A percentile compares a stretch with the other conserved stretches of the same genome.
phyloP scores from a whole-genome alignment of 35 echinoderm and acorn worm genomes.

The Holothuria glaberrima region DNA sequence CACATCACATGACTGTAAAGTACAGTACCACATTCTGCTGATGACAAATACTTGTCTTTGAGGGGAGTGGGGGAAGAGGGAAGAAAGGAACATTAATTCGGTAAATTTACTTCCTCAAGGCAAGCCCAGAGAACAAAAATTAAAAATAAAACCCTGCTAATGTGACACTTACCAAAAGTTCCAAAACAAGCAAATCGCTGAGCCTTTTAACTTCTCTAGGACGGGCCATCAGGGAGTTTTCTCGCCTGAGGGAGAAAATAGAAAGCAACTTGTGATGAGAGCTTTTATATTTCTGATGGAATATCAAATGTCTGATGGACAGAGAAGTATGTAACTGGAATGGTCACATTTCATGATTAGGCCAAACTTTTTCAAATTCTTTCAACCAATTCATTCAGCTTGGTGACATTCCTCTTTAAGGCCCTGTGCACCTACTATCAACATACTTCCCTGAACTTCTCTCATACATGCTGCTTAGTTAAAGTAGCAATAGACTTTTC shows the following conservation, averaged over 20 bases:
- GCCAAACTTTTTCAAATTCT: neutral
- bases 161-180: conserved; percentile 84
- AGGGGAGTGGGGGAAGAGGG: too few species aligned
- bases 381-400: neutral
- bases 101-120: too few species aligned
- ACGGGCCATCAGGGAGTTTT: conserved; percentile 83
- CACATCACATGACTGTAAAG: too few species aligned
- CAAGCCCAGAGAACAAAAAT: too few species aligned
- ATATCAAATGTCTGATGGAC: neutral
- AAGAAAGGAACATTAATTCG: too few species aligned
- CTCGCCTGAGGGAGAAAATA: conserved; percentile 68
- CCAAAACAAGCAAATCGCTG: conserved; percentile 91
- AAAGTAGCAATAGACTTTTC: too few species aligned
- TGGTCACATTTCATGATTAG: neutral
- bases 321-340: neutral
- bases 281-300: neutral
- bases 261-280: neutral
- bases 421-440: neutral
- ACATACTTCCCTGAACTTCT: too few species aligned
- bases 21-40: too few species aligned
- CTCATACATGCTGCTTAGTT: too few species aligned
- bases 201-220: conserved; percentile 91
- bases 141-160: too few species aligned
- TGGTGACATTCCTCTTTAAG: too few species aligned
- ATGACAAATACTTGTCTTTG: too few species aligned